Conservation (phyloP, 2,113 vertebrate genomes). For the Pelecanoides urinatrix region DNA sequence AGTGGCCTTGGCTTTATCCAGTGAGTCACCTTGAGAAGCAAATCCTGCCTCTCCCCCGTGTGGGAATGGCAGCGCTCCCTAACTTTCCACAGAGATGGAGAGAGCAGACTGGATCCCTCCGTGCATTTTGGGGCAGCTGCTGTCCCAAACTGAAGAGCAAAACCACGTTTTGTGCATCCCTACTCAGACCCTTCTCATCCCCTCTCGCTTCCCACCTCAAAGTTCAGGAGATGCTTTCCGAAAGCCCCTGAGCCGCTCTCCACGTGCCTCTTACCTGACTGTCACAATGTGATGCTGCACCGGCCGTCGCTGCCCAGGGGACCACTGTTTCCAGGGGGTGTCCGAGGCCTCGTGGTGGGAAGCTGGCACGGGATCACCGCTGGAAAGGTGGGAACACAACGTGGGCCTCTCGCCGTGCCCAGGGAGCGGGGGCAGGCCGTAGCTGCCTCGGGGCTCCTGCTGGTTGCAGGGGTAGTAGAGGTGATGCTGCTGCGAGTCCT, state of each 20-base stretch:
- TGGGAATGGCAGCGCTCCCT: not conserved
- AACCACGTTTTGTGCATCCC: not conserved
- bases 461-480: slow-evolving; percentile 54
- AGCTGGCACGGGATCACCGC: slow-evolving; percentile 65
- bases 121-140: not conserved
- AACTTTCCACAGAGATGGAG: fast-evolving
- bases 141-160: not conserved
- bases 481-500: slow-evolving; percentile 52
- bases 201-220: not conserved
- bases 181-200: not conserved
- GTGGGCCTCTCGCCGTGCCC: slow-evolving; percentile 63
- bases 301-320: slow-evolving; percentile 73
- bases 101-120: not conserved
- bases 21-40: not conserved
- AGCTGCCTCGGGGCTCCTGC: slow-evolving; percentile 65
- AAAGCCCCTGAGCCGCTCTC: fast-evolving
- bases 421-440: slow-evolving; percentile 48
- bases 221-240: not conserved
- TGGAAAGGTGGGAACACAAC: slow-evolving; percentile 73
- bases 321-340: slow-evolving; percentile 81
- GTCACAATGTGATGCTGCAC: slow-evolving; percentile 85
- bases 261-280: slow-evolving; percentile 75
- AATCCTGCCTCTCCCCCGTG: not conserved
- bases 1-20: not conserved
- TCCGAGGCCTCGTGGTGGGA: slow-evolving; percentile 66